Percentiles rank a stretch among this genome's conserved stretches.
Conservation (phyloP, 2,113 vertebrate species). For the Phylloscopus whistleri region DNA sequence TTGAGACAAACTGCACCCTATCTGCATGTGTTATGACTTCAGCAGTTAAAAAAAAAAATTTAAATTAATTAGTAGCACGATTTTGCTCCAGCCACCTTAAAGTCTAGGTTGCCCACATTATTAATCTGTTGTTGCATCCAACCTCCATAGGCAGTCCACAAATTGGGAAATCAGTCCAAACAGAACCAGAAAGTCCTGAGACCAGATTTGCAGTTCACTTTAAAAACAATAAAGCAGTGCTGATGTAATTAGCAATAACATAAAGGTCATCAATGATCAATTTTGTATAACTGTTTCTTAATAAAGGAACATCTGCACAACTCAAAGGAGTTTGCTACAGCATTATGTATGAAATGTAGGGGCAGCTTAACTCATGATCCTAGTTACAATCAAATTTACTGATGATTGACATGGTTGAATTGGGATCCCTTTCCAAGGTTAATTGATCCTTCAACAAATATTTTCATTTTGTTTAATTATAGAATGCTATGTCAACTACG, state of each 20-base stretch:
- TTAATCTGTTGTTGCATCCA: neutral
- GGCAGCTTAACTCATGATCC: neutral
- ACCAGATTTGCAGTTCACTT: neutral
- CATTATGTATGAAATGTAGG: neutral
- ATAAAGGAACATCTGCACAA: neutral
- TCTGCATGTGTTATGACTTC: neutral
- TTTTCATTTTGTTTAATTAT: neutral
- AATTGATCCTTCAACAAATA: neutral
- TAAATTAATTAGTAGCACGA: neutral
- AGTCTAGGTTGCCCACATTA: neutral
- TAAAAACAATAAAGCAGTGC: neutral
- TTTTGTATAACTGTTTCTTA: neutral
- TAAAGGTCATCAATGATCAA: neutral
- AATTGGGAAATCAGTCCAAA: neutral
- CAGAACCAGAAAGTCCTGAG: neutral
- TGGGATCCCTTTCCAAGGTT: neutral
- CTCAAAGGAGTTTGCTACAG: neutral
- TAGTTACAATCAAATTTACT: neutral
- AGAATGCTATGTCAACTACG: neutral
- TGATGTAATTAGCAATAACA: neutral
- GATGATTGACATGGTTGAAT: neutral
- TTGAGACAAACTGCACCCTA: neutral
- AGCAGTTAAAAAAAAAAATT: neutral
- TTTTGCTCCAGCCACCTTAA: neutral
- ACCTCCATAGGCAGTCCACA: neutral